phyloP scores from a whole-genome alignment of 37 sponge, comb jelly and placozoan species.

The Beroe forskalii region DNA sequence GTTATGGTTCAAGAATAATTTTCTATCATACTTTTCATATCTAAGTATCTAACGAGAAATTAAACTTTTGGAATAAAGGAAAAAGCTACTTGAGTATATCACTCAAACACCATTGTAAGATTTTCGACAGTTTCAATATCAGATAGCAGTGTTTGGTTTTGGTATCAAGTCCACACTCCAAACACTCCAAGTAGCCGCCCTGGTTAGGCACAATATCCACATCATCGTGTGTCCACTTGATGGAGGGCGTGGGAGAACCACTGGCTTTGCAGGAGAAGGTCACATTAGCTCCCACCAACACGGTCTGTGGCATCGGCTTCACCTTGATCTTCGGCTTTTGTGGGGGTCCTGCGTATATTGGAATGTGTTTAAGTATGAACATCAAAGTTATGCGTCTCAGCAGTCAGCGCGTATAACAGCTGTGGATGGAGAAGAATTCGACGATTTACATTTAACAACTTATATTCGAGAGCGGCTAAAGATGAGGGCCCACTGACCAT shows the following conservation, averaged over 20 bases:
- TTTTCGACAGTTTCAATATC: too few relatives aligned
- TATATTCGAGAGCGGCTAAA: too few relatives aligned
- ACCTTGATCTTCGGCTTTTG: conserved; percentile 10
- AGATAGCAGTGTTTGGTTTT: neutral
- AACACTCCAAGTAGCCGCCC: neutral
- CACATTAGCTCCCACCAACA: conserved; percentile 21
- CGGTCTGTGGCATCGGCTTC: conserved; percentile 3
- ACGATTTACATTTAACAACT: too few relatives aligned
- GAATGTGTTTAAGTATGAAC: too few relatives aligned
- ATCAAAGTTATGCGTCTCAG: too few relatives aligned
- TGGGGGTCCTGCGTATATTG: conserved; percentile 42
- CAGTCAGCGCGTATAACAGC: too few relatives aligned
- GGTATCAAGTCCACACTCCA: neutral
- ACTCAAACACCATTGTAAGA: too few relatives aligned
- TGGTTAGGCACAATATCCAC: conserved; percentile 22
- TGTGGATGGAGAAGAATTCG: too few relatives aligned
- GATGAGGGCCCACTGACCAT: conserved; percentile 13
- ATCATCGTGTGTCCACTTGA: conserved; percentile 63
- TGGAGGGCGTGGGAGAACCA: conserved; percentile 53
- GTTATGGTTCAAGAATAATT: too few relatives aligned
- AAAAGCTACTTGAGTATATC: too few relatives aligned
- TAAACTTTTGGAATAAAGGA: too few relatives aligned
- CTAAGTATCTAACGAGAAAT: too few relatives aligned
- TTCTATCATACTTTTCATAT: neutral
- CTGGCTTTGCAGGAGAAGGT: conserved; percentile 60